Conservation (phyloP, 2,113 vertebrate genomes). For the Ammodramus savannarum region DNA sequence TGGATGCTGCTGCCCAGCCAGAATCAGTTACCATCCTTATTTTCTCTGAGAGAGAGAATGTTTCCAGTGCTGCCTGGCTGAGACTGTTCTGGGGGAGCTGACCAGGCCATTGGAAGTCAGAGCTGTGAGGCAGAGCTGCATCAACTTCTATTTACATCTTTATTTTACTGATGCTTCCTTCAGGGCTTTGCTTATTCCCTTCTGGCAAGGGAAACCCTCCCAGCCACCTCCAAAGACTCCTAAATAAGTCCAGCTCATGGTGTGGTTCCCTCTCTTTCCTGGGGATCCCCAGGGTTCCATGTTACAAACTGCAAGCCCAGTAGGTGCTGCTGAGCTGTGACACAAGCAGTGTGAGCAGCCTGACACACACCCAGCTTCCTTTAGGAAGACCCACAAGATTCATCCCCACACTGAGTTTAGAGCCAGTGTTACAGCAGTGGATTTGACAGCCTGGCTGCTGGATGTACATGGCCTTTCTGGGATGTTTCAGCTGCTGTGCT, state of each 20-base stretch:
- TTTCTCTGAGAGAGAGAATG: neutral
- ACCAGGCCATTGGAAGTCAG: neutral
- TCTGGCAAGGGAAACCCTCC: neutral
- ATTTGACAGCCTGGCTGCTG: neutral
- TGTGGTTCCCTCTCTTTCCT: neutral
- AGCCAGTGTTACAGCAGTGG: neutral
- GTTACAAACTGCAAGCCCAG: neutral
- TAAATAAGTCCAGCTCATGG: neutral
- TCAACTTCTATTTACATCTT: neutral
- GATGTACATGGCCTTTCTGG: rapidly evolving
- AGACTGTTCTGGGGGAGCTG: neutral
- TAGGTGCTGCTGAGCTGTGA: neutral
- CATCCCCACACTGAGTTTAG: neutral
- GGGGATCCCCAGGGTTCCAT: neutral
- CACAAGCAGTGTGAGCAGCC: neutral
- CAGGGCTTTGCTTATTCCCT: neutral
- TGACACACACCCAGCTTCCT: neutral
- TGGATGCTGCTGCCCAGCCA: neutral
- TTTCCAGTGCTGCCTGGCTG: neutral
- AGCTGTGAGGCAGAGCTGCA: neutral
- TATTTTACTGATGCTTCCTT: neutral
- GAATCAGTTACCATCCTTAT: neutral
- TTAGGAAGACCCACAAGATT: neutral
- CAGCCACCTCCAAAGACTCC: neutral
- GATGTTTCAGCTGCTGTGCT: neutral